Conservation (phyloP, 2,113 vertebrate genomes). For the Equus quagga region DNA sequence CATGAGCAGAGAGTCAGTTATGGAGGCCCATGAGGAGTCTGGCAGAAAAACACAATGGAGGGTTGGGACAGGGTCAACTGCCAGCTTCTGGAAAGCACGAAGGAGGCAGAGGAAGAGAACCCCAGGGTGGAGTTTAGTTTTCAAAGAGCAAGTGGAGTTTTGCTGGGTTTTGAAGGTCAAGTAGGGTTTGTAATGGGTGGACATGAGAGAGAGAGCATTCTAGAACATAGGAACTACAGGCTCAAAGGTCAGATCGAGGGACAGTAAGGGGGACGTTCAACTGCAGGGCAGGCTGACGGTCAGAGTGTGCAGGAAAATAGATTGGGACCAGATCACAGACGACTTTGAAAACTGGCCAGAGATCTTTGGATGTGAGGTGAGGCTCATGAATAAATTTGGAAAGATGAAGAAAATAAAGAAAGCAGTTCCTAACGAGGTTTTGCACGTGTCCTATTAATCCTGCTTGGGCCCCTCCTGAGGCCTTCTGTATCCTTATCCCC, state of each 20-base stretch:
- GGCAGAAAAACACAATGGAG: background rate
- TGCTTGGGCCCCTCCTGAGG: background rate
- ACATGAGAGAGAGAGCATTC: background rate
- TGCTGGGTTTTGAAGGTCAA: background rate
- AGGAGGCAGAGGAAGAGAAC: background rate
- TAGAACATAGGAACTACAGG: background rate
- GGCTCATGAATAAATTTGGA: background rate
- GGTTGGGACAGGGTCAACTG: fast-evolving
- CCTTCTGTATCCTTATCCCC: background rate
- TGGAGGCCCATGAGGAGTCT: background rate
- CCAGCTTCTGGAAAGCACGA: background rate
- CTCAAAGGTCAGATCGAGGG: background rate
- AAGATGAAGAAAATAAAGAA: background rate
- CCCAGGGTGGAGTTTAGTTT: background rate
- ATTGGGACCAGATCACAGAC: background rate
- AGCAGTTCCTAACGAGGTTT: background rate
- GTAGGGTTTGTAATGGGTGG: background rate
- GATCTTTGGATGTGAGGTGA: background rate
- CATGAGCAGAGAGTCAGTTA: background rate
- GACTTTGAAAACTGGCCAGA: background rate
- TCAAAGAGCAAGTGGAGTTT: background rate
- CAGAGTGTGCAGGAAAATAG: background rate
- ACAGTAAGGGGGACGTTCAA: background rate
- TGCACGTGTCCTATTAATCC: background rate
- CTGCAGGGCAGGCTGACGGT: background rate